phyloP scores from a whole-genome alignment of 2,888 invertebrate species.

The Pogonocherus hispidulus region DNA sequence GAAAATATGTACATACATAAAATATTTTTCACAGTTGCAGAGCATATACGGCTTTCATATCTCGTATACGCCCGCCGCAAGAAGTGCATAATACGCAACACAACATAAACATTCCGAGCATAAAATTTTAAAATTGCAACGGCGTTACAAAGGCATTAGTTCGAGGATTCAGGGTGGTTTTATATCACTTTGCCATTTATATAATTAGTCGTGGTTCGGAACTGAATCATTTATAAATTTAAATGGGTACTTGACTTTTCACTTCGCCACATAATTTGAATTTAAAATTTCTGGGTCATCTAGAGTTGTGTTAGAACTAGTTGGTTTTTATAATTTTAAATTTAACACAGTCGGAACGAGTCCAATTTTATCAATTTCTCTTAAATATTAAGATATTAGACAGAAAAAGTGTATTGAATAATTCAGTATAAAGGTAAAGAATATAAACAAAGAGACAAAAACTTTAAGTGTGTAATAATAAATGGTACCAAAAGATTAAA shows the following conservation, averaged over 20 bases:
- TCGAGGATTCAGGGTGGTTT: background rate
- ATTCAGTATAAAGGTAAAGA: too few species aligned
- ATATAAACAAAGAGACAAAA: too few species aligned
- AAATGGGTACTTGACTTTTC: background rate
- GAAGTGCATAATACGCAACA: conserved; percentile 8
- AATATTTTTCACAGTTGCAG: conserved; percentile 24
- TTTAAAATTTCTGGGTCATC: background rate
- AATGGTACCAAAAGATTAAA: too few species aligned
- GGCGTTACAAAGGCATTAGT: background rate
- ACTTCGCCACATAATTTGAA: background rate
- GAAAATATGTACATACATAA: conserved; percentile 32
- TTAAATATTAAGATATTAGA: too few species aligned
- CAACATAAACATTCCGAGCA: conserved; percentile 11
- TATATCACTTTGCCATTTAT: background rate
- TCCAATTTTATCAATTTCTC: too few species aligned
- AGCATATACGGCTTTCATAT: background rate
- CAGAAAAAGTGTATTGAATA: too few species aligned
- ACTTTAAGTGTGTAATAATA: too few species aligned
- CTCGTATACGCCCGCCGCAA: background rate
- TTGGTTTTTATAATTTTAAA: too few species aligned
- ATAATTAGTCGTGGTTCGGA: background rate
- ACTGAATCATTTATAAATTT: background rate
- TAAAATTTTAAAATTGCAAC: conserved; percentile 19
- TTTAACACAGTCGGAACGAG: too few species aligned
- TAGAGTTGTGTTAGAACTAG: too few species aligned